A percentile compares a stretch with the other conserved stretches of the same genome.
These are phyloP conservation scores for Acrocephalus arundinaceus DNA, from an alignment of 2,113 vertebrate genomes.

Conservation along the genomic window DNA sequence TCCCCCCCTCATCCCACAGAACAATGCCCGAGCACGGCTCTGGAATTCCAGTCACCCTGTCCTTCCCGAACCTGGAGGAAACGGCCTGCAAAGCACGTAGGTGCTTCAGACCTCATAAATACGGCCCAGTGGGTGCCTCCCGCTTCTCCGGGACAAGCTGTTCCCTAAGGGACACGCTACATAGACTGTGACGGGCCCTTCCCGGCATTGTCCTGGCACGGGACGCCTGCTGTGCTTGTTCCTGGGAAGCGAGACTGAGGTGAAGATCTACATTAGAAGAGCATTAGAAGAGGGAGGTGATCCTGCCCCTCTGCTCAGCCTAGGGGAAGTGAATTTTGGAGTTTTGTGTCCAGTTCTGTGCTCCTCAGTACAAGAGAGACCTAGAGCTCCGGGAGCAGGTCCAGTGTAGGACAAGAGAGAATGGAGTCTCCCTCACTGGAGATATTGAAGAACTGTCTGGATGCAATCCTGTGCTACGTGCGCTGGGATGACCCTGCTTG, in stretches of 20 bases:
- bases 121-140: neutral
- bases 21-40: neutral
- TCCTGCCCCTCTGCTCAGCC: neutral
- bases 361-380: neutral
- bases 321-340: neutral
- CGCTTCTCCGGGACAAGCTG: fast-evolving
- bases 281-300: too few relatives aligned
- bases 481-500: neutral
- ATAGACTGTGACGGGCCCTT: fast-evolving
- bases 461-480: neutral
- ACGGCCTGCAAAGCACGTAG: neutral
- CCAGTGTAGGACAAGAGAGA: neutral
- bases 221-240: fast-evolving
- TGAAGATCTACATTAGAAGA: neutral
- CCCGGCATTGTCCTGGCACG: neutral
- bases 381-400: neutral
- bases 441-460: neutral
- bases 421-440: neutral
- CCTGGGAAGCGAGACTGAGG: neutral
- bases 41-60: too few relatives aligned
- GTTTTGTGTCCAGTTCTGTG: neutral
- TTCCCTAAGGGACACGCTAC: fast-evolving
- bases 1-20: fast-evolving
- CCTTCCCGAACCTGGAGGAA: neutral
- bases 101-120: neutral